These are phyloP conservation scores for Takifugu bimaculatus DNA, from an alignment of 2,113 vertebrate genomes.

Conservation along the genomic window DNA sequence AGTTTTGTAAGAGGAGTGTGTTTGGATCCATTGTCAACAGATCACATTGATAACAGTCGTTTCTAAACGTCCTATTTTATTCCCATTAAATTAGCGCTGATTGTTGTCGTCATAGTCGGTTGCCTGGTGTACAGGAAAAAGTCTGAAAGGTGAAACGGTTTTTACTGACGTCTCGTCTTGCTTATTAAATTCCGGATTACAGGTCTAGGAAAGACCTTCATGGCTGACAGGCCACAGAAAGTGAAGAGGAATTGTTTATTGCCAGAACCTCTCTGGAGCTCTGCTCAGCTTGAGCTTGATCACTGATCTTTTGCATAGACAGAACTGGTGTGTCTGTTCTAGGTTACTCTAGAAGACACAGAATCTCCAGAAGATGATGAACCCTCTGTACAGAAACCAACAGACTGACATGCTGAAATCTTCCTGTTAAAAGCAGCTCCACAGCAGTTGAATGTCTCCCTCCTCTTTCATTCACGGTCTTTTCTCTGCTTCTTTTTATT, in stretches of 20 bases:
- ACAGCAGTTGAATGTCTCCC: too few species aligned
- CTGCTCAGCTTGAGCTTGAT: too few species aligned
- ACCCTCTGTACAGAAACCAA: too few species aligned
- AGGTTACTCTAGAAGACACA: too few species aligned
- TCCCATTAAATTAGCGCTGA: neutral
- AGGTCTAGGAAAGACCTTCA: constrained; percentile 21
- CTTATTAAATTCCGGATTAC: constrained; percentile 56
- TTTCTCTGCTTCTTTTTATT: neutral
- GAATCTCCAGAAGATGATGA: too few species aligned
- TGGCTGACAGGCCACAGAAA: constrained; percentile 11
- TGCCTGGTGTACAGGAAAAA: neutral
- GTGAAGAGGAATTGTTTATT: constrained; percentile 14
- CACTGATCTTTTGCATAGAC: neutral
- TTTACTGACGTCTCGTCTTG: neutral
- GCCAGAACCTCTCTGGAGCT: too few species aligned
- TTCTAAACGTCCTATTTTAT: neutral
- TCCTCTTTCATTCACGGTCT: too few species aligned
- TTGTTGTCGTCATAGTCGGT: too few species aligned
- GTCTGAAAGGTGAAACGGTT: neutral
- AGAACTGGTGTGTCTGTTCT: neutral
- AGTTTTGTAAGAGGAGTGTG: too few species aligned
- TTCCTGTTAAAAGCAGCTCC: too few species aligned
- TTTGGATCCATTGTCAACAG: too few species aligned
- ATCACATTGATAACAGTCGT: neutral
- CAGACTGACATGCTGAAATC: too few species aligned